phyloP scores from a whole-genome alignment of 2,113 vertebrate species.

The Larimichthys crocea region DNA sequence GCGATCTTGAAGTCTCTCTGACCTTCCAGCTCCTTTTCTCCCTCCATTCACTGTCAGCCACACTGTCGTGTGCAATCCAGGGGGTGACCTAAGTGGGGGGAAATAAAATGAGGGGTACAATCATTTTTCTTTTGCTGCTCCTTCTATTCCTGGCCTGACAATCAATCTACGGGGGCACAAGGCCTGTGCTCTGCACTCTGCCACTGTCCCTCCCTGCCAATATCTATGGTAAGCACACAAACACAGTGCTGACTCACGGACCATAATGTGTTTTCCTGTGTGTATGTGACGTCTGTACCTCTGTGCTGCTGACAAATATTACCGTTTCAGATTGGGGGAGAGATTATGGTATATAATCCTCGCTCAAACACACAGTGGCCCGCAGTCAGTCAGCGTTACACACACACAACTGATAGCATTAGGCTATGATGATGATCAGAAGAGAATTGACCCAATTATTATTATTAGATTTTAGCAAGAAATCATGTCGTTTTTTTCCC shows the following conservation, averaged over 20 bases:
- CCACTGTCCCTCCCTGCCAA: slow-evolving; percentile 40
- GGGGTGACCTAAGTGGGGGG: slow-evolving; percentile 26
- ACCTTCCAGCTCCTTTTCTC: slow-evolving; percentile 43
- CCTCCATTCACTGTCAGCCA: slow-evolving; percentile 6
- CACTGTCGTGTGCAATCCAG: slow-evolving; percentile 20
- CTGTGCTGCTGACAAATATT: slow-evolving; percentile 43
- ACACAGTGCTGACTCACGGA: slow-evolving; percentile 58
- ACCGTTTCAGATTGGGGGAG: slow-evolving; percentile 30
- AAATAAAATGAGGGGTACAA: slow-evolving; percentile 40
- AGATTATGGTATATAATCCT: slow-evolving; percentile 41
- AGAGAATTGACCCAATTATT: slow-evolving; percentile 22
- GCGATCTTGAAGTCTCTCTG: slow-evolving; percentile 48
- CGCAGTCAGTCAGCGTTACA: background rate
- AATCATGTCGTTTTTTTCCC: background rate
- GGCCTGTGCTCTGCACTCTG: slow-evolving; percentile 22
- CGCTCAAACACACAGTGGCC: background rate
- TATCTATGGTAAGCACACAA: slow-evolving; percentile 41
- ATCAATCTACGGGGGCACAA: slow-evolving; percentile 50
- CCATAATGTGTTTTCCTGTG: slow-evolving; percentile 31
- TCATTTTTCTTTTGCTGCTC: slow-evolving; percentile 49
- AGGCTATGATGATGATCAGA: slow-evolving; percentile 14
- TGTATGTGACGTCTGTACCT: background rate
- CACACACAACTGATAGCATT: slow-evolving; percentile 28
- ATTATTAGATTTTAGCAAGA: slow-evolving; percentile 31
- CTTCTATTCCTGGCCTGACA: slow-evolving; percentile 53